Percentiles rank a stretch among this genome's conserved stretches.
These are phyloP conservation scores for Etheostoma spectabile DNA, from an alignment of 2,113 vertebrate species.

Conservation along the genomic window DNA sequence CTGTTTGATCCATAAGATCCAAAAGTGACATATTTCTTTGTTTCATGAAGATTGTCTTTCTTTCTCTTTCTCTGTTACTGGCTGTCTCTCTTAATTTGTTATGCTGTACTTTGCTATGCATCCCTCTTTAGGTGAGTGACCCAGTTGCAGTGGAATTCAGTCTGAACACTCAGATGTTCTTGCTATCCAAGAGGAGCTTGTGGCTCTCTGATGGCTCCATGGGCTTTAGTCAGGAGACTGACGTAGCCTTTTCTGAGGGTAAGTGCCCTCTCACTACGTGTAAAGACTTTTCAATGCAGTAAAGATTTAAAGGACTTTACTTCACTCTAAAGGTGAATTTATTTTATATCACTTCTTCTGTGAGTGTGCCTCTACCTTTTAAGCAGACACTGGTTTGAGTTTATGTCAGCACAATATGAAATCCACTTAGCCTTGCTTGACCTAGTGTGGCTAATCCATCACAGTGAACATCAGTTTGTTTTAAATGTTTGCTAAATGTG, in stretches of 20 bases:
- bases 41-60: background rate
- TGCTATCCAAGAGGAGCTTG: constrained; percentile 90
- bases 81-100: background rate
- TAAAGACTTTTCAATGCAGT: background rate
- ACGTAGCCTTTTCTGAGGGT: constrained; percentile 93
- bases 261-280: background rate
- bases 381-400: background rate
- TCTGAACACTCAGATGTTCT: constrained; percentile 94
- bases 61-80: background rate
- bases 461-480: background rate
- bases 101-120: background rate
- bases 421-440: background rate
- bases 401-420: background rate
- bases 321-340: background rate
- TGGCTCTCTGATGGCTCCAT: constrained; percentile 96
- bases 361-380: background rate
- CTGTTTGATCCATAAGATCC: background rate
- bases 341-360: background rate
- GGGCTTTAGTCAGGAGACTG: constrained; percentile 93
- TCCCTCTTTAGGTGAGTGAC: constrained; percentile 90
- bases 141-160: constrained; percentile 96
- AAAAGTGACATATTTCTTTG: background rate
- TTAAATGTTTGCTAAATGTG: background rate
- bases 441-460: background rate
- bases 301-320: background rate